Evolutionary conservation across 2,113 vertebrate genomes (phyloP), one percentile per base, ranked within the genome.

Genomic region (Crotalus tigris): DNA sequence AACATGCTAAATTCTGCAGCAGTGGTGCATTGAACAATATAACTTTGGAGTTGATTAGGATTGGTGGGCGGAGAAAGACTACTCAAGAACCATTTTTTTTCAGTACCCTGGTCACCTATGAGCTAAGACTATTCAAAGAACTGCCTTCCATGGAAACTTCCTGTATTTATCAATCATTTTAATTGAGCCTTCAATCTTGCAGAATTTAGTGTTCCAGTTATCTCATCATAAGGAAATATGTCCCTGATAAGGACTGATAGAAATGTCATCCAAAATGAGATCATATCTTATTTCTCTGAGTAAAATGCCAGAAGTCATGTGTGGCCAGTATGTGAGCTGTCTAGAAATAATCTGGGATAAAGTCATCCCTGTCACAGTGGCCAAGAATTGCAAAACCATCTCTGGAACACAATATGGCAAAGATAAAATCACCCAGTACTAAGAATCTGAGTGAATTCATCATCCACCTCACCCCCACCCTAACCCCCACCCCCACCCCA

Each of bases 381-480:
- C 69, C 69, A 81, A 75, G n/a, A 39, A 33, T 39, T 75, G 2
- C 69, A 33, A 81, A 81, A 39, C 15, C n/a, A 75, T 75, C n/a
- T 39, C n/a, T 81, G n/a, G n/a, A 81, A 39, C n/a, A 39, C 69
- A 39, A 39, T 13, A 19, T 8, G n/a, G 69, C 13, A 39, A 81
- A 33, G n/a, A 33, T n/a, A 75, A 75, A 81, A 81, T 39, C n/a
- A 81, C 6, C n/a, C n/a, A 81, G 69, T 3, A 39, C n/a, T 81
- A 39, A 39, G n/a, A 81, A 81, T 75, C 12, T 33, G n/a, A 33
- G 13, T 33, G 64, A 75, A 33, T n/a, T 33, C 11, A 75, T 33
- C 6, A 0, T 33, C 2, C 0, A 12, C 1, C 54, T 3, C 54
- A 54, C n/a, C n/a, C 2, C 29, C n/a, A 54, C 54, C 55, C 55